Evolutionary conservation across 2,888 invertebrate genomes (phyloP).

Genomic region (Molorchus minor): DNA sequence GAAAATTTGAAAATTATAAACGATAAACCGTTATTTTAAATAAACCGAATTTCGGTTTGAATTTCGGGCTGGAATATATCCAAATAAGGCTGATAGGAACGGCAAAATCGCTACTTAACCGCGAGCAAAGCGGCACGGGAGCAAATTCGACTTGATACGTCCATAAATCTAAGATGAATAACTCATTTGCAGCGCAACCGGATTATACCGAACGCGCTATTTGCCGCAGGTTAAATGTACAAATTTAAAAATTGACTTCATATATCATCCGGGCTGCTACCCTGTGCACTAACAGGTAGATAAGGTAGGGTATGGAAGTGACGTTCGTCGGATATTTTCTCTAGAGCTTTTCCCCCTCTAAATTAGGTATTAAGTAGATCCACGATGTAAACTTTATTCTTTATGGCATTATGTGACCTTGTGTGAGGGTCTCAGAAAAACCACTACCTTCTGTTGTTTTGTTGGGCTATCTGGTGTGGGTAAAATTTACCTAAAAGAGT

Average conservation of each 20-base stretch:
- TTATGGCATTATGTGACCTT: no score
- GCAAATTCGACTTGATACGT: constrained; percentile 55
- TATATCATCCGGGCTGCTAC: constrained; percentile 48
- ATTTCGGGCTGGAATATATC: constrained; percentile 18
- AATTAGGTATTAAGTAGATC: no score
- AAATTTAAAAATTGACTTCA: constrained; percentile 59
- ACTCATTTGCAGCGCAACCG: constrained; percentile 58
- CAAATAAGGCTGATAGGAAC: constrained; percentile 21
- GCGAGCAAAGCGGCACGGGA: constrained; percentile 26
- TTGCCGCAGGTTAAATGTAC: constrained; percentile 56
- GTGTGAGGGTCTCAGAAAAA: no score
- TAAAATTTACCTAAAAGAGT: no score
- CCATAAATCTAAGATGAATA: constrained; percentile 60
- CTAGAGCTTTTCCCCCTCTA: no score
- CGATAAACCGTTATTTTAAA: constrained; percentile 21
- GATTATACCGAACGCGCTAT: constrained; percentile 54
- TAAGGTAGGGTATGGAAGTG: constrained; percentile 8
- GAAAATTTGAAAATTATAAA: no score
- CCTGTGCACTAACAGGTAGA: constrained; percentile 23
- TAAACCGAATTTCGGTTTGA: constrained; percentile 24
- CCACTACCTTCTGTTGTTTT: no score
- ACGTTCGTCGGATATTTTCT: constrained; percentile 9
- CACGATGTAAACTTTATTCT: no score
- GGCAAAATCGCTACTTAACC: constrained; percentile 20
- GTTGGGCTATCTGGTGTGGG: no score